A percentile compares a stretch with the other conserved stretches of the same genome.
phyloP scores from a whole-genome alignment of 2,113 vertebrate genomes.

The Lampris megalopsis region DNA sequence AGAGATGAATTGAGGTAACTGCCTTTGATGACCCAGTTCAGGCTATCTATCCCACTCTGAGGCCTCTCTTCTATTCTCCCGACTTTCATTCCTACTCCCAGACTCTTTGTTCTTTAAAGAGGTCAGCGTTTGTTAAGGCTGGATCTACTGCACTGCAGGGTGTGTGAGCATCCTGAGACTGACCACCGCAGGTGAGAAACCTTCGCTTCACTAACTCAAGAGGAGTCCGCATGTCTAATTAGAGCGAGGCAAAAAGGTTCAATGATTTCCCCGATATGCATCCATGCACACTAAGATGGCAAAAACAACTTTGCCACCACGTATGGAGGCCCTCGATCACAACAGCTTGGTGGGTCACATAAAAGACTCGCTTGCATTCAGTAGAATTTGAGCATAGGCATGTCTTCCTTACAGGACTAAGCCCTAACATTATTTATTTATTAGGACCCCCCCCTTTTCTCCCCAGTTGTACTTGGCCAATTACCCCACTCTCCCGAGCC shows the following conservation, averaged over 20 bases:
- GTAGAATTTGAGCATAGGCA: too few relatives aligned
- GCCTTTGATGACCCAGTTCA: conserved; percentile 78
- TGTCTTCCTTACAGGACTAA: too few relatives aligned
- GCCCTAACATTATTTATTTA: too few relatives aligned
- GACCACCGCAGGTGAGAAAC: conserved; percentile 5
- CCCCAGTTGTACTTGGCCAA: too few relatives aligned
- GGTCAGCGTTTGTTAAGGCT: conserved; percentile 63
- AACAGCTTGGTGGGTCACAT: too few relatives aligned
- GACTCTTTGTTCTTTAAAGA: conserved; percentile 51
- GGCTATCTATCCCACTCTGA: conserved; percentile 54
- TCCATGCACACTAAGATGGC: conserved; percentile 5
- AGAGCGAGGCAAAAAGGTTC: conserved; percentile 8
- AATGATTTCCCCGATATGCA: not conserved
- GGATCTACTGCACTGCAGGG: conserved; percentile 38
- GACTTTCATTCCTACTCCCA: conserved; percentile 59
- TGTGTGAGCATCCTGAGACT: conserved; percentile 34
- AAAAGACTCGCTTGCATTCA: too few relatives aligned
- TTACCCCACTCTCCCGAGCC: too few relatives aligned
- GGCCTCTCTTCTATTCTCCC: conserved; percentile 49
- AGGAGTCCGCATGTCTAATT: conserved; percentile 6
- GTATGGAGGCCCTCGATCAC: too few relatives aligned
- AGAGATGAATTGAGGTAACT: conserved; percentile 74
- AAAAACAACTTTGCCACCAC: not conserved
- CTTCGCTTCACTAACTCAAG: not conserved
- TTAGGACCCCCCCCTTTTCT: too few relatives aligned